Evolutionary conservation across 2,797 vertebrate genomes (phyloP).

Genomic region (Corythornis leucogaster): DNA sequence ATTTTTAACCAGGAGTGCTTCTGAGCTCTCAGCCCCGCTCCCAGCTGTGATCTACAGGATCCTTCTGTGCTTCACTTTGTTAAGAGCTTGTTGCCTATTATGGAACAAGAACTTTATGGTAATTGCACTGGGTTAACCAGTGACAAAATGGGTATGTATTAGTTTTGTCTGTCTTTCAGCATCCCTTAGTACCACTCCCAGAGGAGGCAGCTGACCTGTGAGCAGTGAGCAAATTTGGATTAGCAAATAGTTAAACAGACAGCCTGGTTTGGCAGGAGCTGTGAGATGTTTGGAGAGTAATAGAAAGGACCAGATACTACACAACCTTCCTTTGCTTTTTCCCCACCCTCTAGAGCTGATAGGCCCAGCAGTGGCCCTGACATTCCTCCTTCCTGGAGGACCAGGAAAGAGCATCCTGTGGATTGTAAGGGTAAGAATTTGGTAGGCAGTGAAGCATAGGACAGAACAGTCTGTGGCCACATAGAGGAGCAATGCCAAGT

Average conservation of each 20-base stretch:
- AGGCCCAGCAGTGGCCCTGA: neutral
- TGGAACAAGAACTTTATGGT: neutral
- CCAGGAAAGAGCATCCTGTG: neutral
- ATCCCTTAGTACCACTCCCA: neutral
- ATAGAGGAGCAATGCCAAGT: neutral
- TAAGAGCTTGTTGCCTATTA: neutral
- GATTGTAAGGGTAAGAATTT: neutral
- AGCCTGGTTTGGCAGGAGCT: neutral
- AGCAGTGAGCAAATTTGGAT: neutral
- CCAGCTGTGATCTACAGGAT: neutral
- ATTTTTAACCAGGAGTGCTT: constrained; percentile 48
- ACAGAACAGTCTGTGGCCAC: neutral
- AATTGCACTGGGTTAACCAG: constrained; percentile 3
- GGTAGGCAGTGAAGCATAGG: neutral
- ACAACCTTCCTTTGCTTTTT: neutral
- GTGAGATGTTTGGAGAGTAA: neutral
- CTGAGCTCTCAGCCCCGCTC: neutral
- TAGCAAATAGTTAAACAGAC: neutral
- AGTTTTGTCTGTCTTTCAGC: neutral
- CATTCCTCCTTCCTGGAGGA: neutral
- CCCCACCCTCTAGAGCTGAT: neutral
- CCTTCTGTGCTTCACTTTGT: neutral
- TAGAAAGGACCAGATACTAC: neutral
- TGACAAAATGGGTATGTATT: neutral
- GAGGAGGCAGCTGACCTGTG: neutral